These are phyloP conservation scores for Ormyrus thymus DNA, from an alignment of 2,888 invertebrate species.

Conservation along the genomic window DNA sequence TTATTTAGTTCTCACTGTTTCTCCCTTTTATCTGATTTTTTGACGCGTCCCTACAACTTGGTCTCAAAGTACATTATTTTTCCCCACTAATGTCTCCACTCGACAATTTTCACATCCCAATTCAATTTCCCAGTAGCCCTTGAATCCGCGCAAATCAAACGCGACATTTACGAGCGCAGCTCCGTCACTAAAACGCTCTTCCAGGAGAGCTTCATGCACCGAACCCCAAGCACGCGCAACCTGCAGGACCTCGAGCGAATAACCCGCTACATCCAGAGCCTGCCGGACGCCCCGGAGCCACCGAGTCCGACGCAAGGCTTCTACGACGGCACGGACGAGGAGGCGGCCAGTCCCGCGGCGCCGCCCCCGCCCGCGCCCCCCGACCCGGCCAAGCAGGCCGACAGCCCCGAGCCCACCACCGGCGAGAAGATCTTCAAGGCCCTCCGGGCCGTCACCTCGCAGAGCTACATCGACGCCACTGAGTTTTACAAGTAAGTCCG, in stretches of 20 bases:
- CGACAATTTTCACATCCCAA: too few relatives aligned
- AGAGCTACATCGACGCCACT: constrained; percentile 72
- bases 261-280: constrained; percentile 67
- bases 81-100: too few relatives aligned
- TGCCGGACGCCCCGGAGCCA: constrained; percentile 65
- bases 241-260: constrained; percentile 51
- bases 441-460: constrained; percentile 69
- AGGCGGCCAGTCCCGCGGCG: constrained; percentile 57
- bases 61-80: too few relatives aligned
- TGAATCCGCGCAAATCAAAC: too few relatives aligned
- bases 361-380: constrained; percentile 71
- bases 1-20: too few relatives aligned
- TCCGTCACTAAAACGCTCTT: not conserved
- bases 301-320: constrained; percentile 27
- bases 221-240: constrained; percentile 43
- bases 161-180: too few relatives aligned
- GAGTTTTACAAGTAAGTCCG: constrained; percentile 71
- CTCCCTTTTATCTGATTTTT: too few relatives aligned
- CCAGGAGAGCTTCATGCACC: constrained; percentile 33
- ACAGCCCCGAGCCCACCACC: constrained; percentile 64
- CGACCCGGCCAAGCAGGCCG: constrained; percentile 54
- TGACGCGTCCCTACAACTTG: too few relatives aligned
- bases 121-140: too few relatives aligned
- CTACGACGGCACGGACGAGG: constrained; percentile 43
- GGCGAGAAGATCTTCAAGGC: constrained; percentile 72